Conservation (phyloP, 2,888 invertebrate genomes). For the Coelogynopora nodosa region DNA sequence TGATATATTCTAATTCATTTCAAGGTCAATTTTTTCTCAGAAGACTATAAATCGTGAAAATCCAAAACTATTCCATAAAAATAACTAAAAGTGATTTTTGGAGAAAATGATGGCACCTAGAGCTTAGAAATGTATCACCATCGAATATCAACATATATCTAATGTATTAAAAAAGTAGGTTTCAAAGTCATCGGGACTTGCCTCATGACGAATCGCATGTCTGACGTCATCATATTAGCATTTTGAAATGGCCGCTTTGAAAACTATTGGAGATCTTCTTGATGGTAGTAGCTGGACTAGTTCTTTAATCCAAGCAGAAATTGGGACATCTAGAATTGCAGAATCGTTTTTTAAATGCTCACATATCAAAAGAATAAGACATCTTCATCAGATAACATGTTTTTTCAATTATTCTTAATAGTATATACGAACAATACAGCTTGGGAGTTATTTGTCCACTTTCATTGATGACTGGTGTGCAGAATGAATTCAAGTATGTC, state of each 20-base stretch:
- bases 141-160: not conserved
- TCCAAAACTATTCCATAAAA: not conserved
- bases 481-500: too few relatives aligned
- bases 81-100: too few relatives aligned
- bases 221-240: conserved; percentile 45
- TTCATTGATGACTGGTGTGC: too few relatives aligned
- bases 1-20: conserved; percentile 28
- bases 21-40: conserved; percentile 5
- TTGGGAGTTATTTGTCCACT: too few relatives aligned
- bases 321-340: too few relatives aligned
- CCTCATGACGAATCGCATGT: not conserved
- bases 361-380: too few relatives aligned
- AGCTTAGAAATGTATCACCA: conserved; percentile 18
- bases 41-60: too few relatives aligned
- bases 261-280: conserved; percentile 50
- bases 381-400: too few relatives aligned
- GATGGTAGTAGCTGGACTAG: conserved; percentile 52
- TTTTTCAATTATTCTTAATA: too few relatives aligned
- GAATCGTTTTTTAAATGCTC: too few relatives aligned
- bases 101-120: not conserved
- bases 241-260: conserved; percentile 52
- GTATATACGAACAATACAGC: too few relatives aligned
- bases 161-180: not conserved
- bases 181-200: not conserved
- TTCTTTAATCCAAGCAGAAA: conserved; percentile 48